Evolutionary conservation across 1,140 invertebrate species (phyloP), one percentile per base, ranked within the genome.

Genomic region (Saxidomus purpurata): DNA sequence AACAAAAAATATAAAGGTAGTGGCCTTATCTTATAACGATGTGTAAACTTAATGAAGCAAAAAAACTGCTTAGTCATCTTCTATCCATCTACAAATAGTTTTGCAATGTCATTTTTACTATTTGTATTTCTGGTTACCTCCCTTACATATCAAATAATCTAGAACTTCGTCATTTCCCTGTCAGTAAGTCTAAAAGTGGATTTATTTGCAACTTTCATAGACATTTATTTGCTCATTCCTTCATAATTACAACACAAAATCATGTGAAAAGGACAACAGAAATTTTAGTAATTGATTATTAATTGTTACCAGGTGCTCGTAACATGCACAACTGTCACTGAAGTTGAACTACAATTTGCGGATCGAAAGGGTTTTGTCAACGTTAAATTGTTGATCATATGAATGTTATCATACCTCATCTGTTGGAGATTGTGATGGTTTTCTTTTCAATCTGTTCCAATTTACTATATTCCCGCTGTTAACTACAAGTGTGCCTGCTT

Each of bases 391-490:
- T n/a, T n/a, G 4, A 63, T n/a, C 0, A 28, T 8, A 6, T 4
- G 25, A 71, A 40, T 34, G 22, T 9, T 34, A 59, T 6, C 61
- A 96, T 95, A 98, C 98, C 97, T 99, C 98, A 95, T 98, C 97
- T 67, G 97, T 97, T 34, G 98, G 97, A 96, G 97, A 97, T 94
- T 98, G 97, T 90, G 97, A 97, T 80, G 97, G 97, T 94, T 98
- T 98, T 95, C 97, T 97, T 94, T 98, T 98, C 28, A 98, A 96
- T 93, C 98, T 97, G 94, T 98, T 97, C 86, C 98, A 97, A 91
- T 97, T 97, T 47, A 98, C 96, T 90, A 98, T 98, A 96, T 99
- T 98, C 82, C 98, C 98, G 49, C 98, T 98, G 92, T 98, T 97
- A 86, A 98, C 89, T 40, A 92, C 69, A 63, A 95, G 61, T n/a